Base-by-base conservation (phyloP, 2,888 invertebrate genomes). In the Tenthredo amoena region DNA sequence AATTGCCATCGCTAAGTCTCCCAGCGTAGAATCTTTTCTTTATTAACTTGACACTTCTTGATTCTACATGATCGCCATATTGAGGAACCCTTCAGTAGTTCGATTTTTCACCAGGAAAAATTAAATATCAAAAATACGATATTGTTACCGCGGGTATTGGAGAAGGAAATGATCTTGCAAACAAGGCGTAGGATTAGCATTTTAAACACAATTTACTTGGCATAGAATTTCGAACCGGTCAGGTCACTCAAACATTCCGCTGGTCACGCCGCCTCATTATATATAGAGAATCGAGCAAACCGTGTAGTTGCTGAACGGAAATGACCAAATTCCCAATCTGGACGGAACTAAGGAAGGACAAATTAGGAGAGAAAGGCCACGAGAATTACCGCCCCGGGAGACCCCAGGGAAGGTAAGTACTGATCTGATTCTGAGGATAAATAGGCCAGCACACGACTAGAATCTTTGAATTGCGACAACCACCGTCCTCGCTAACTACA, bases 341-440 rank as follows among this genome's bases (percentile, higher is more conserved):
- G 50, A 68, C 62, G 83, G 83, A 83, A 83, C 68, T 83, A 47
- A 47, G 83, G 83, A 83, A 83, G 83, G 50, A 65, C 83, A 47
- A 83, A 71, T 83, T 83, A 83, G 83, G 83, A 83, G 83, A 83
- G 83, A 83, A 83, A 83, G 83, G 83, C 83, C 83, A 47, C 21
- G 47, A 71, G 50, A 83, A 83, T 50, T 47, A 83, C 68, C n/a
- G 83, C 50, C 43, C 83, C 83, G n/a, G 10, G 47, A 50, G 15
- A 62, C 68, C 68, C 47, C 47, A 34, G 43, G 71, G 47, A 26
- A 65, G 47, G 47, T 21, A 71, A 68, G 43, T 26, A 47, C 15
- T 55, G 83, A 83, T 83, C 68, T 47, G 83, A 83, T 83, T 83
- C 83, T 5, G 50, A 83, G 71, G 83, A 83, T 83, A 83, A 83